Evolutionary conservation across 2,113 vertebrate genomes (phyloP).

Genomic region (Etheostoma spectabile): DNA sequence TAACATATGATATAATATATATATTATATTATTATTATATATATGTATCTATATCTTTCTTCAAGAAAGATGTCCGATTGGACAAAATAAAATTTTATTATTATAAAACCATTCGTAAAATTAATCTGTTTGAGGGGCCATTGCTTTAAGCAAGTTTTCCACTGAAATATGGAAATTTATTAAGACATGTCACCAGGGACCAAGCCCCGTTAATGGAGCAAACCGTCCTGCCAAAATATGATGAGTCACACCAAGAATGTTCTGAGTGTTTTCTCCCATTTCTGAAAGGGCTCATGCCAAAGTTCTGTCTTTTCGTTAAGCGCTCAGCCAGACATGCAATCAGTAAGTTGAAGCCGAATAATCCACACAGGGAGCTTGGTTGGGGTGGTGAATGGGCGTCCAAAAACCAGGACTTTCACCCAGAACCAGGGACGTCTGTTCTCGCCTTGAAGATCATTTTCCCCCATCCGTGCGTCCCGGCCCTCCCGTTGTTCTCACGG

Average conservation of each 20-base stretch:
- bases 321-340: slow-evolving; percentile 17
- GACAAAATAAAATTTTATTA: too few species aligned
- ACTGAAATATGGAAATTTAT: slow-evolving; percentile 40
- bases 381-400: too few species aligned
- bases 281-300: not conserved
- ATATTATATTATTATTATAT: too few species aligned
- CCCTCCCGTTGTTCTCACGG: too few species aligned
- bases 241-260: slow-evolving; percentile 51
- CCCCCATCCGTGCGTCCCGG: too few species aligned
- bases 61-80: too few species aligned
- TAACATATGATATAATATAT: too few species aligned
- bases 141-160: slow-evolving; percentile 19
- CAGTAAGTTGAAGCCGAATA: not conserved
- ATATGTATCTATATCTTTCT: too few species aligned
- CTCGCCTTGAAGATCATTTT: too few species aligned
- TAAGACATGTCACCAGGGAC: slow-evolving; percentile 33
- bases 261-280: not conserved
- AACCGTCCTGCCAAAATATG: slow-evolving; percentile 29
- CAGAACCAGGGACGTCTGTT: too few species aligned
- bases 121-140: not conserved
- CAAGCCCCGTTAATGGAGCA: slow-evolving; percentile 17
- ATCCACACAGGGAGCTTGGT: too few species aligned
- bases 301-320: not conserved
- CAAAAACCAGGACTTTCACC: too few species aligned
- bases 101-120: not conserved